Evolutionary conservation across 2,888 invertebrate species (phyloP).

Genomic region (Coenonympha arcania): DNA sequence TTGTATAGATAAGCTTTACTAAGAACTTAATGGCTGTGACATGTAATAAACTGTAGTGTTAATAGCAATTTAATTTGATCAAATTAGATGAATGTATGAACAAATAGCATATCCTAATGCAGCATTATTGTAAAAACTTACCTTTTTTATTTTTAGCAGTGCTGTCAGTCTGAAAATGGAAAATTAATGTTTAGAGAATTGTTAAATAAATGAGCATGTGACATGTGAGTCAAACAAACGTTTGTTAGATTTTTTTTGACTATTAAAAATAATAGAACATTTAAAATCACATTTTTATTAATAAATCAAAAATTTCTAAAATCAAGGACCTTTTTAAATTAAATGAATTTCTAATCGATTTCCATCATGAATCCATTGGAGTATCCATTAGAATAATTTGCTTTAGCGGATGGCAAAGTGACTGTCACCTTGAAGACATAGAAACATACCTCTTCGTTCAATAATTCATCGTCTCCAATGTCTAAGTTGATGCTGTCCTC

Average conservation of each 20-base stretch:
- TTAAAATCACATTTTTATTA: constrained; percentile 24
- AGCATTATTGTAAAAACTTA: constrained; percentile 46
- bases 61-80: not conserved
- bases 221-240: constrained; percentile 11
- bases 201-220: not conserved
- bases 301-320: constrained; percentile 1
- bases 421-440: constrained; percentile 67
- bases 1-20: no score
- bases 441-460: constrained; percentile 83
- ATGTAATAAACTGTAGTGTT: not conserved
- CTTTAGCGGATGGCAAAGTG: constrained; percentile 43
- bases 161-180: constrained; percentile 71
- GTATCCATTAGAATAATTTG: constrained; percentile 47
- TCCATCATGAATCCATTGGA: constrained; percentile 60
- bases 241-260: constrained; percentile 38
- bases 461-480: constrained; percentile 85
- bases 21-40: not conserved
- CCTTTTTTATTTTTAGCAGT: constrained; percentile 72
- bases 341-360: constrained; percentile 43
- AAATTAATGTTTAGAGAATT: constrained; percentile 21
- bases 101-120: not conserved
- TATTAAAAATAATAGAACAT: constrained; percentile 43
- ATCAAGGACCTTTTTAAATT: not conserved
- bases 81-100: not conserved
- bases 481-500: constrained; percentile 87